phyloP scores from a whole-genome alignment of 1,140 invertebrate species.

The Trichonephila inaurata region DNA sequence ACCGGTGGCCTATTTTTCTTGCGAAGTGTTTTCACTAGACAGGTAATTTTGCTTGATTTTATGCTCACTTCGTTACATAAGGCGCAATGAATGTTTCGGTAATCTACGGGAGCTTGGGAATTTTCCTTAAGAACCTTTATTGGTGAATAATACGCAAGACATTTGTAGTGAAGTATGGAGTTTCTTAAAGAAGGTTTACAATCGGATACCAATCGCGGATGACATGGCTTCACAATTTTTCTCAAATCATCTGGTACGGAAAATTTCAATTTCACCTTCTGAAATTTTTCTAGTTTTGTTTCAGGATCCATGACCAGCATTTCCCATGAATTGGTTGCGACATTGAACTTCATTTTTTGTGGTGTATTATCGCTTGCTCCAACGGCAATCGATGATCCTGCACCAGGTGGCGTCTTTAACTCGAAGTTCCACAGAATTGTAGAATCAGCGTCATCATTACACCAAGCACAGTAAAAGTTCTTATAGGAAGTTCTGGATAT shows the following conservation, averaged over 20 bases:
- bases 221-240: neutral
- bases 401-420: neutral
- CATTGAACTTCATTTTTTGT: neutral
- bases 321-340: neutral
- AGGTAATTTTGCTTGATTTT: neutral
- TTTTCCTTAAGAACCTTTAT: neutral
- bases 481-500: slow-evolving; percentile 82
- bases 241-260: neutral
- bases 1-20: neutral
- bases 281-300: neutral
- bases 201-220: neutral
- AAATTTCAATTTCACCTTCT: neutral
- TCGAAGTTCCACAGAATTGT: neutral
- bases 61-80: slow-evolving; percentile 81
- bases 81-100: slow-evolving; percentile 84
- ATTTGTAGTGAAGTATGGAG: neutral
- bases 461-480: slow-evolving; percentile 83
- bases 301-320: neutral
- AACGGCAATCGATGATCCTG: neutral
- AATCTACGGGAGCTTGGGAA: slow-evolving; percentile 75
- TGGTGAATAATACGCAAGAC: neutral
- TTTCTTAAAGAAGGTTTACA: neutral
- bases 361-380: neutral
- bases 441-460: slow-evolving; percentile 81
- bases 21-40: neutral